Conservation (phyloP, 2,888 invertebrate genomes). For the Uloborus plumipes region DNA sequence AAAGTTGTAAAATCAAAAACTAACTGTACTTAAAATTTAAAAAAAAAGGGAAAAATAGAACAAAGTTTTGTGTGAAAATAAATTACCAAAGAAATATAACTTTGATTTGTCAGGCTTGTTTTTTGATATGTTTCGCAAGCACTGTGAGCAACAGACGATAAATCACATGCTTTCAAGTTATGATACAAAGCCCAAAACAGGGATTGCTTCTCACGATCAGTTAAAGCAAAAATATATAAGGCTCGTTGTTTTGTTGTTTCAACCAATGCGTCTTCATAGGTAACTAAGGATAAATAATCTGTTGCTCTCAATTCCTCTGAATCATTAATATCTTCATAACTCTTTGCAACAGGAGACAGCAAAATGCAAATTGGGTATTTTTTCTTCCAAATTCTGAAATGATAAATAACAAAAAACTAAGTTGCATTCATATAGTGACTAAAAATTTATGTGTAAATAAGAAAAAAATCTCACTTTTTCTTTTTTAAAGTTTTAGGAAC, state of each 20-base stretch:
- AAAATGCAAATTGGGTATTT: constrained; percentile 90
- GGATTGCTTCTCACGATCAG: constrained; percentile 90
- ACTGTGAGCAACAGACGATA: not conserved
- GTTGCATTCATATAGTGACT: not conserved
- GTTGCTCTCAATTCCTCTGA: not conserved
- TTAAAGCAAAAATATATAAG: constrained; percentile 80
- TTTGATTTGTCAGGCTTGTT: constrained; percentile 18
- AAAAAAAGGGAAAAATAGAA: too few relatives aligned
- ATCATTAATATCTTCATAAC: constrained; percentile 3
- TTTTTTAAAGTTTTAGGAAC: constrained; percentile 34
- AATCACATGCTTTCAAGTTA: constrained; percentile 9
- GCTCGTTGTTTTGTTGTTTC: constrained; percentile 18
- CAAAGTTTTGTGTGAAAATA: not conserved
- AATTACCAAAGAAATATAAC: constrained; percentile 44
- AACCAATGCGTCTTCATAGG: constrained; percentile 13
- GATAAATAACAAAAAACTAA: not conserved
- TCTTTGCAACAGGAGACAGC: constrained; percentile 68
- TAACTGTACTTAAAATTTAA: too few relatives aligned
- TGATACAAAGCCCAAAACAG: constrained; percentile 78
- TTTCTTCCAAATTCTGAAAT: constrained; percentile 81
- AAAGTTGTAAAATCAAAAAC: too few relatives aligned
- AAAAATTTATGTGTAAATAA: not conserved
- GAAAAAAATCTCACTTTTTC: constrained; percentile 17
- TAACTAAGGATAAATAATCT: constrained; percentile 25
- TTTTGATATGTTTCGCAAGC: constrained; percentile 10